phyloP scores from a whole-genome alignment of 1,140 invertebrate genomes.

The Drosophila kanapiae region DNA sequence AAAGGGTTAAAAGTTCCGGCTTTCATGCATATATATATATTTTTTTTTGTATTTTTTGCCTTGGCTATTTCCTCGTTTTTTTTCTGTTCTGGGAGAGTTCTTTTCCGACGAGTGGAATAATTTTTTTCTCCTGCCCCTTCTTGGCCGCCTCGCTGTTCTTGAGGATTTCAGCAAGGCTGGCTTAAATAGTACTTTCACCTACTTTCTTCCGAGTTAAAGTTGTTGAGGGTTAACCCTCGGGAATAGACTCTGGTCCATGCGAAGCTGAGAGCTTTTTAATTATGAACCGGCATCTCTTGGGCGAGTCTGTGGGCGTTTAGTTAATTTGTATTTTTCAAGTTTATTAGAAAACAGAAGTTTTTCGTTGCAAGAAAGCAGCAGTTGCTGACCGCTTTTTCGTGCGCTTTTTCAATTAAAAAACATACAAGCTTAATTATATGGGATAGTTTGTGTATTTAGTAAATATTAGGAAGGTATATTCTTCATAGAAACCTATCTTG shows the following conservation, averaged over 20 bases:
- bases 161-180: slow-evolving; percentile 59
- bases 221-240: slow-evolving; percentile 52
- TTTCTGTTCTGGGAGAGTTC: slow-evolving; percentile 35
- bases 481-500: too few relatives aligned
- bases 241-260: slow-evolving; percentile 29
- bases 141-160: slow-evolving; percentile 18
- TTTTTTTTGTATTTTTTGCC: slow-evolving; percentile 25
- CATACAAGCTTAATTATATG: neutral
- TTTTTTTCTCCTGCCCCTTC: slow-evolving; percentile 14
- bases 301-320: slow-evolving; percentile 46
- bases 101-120: slow-evolving; percentile 22
- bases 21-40: slow-evolving; percentile 3
- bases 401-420: slow-evolving; percentile 4
- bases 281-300: slow-evolving; percentile 31
- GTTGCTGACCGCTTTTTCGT: neutral
- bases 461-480: neutral
- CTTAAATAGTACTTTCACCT: slow-evolving; percentile 78
- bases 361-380: neutral
- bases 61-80: slow-evolving; percentile 12
- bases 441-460: neutral
- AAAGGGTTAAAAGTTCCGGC: slow-evolving; percentile 72
- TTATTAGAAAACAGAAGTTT: slow-evolving; percentile 48
- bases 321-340: slow-evolving; percentile 49
- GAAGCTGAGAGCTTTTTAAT: slow-evolving; percentile 40
- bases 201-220: slow-evolving; percentile 62